These are phyloP conservation scores for Rhyzopertha dominica DNA, from an alignment of 1,140 invertebrate genomes.

Conservation along the genomic window DNA sequence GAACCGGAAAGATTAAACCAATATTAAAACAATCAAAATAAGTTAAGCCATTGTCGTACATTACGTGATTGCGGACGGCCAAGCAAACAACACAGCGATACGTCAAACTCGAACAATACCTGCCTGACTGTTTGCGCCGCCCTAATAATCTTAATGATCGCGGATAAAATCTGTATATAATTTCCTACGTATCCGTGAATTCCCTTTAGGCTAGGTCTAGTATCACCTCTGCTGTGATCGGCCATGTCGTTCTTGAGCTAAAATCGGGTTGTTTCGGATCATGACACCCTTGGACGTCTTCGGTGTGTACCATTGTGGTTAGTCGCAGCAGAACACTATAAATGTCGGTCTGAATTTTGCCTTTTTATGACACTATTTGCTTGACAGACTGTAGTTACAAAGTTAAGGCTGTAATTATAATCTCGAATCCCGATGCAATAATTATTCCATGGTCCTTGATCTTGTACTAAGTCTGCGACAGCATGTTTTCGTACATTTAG, in stretches of 20 bases:
- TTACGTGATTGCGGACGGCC: constrained; percentile 34
- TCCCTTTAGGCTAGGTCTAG: constrained; percentile 33
- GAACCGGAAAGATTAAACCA: constrained; percentile 19
- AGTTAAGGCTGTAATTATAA: constrained; percentile 37
- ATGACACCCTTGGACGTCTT: constrained; percentile 3
- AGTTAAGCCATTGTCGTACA: constrained; percentile 27
- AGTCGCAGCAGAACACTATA: constrained; percentile 15
- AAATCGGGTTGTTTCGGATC: constrained; percentile 8
- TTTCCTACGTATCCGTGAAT: constrained; percentile 41
- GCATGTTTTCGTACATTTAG: constrained; percentile 39
- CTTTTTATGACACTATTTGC: constrained; percentile 20
- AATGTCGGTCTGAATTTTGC: constrained; percentile 16
- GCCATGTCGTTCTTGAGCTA: constrained; percentile 12
- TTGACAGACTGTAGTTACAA: constrained; percentile 28
- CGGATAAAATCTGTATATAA: constrained; percentile 44
- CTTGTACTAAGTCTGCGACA: constrained; percentile 29
- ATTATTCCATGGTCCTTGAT: constrained; percentile 37
- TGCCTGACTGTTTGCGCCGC: constrained; percentile 37
- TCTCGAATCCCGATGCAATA: constrained; percentile 38
- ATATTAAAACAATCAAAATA: constrained; percentile 33
- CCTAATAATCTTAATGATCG: constrained; percentile 45
- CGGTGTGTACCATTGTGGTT: constrained; percentile 22
- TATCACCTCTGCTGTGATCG: constrained; percentile 31
- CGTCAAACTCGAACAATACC: constrained; percentile 40
- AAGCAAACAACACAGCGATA: constrained; percentile 38